Base-by-base conservation (phyloP, 2,888 invertebrate species). In the Drosophila kanekoi region DNA sequence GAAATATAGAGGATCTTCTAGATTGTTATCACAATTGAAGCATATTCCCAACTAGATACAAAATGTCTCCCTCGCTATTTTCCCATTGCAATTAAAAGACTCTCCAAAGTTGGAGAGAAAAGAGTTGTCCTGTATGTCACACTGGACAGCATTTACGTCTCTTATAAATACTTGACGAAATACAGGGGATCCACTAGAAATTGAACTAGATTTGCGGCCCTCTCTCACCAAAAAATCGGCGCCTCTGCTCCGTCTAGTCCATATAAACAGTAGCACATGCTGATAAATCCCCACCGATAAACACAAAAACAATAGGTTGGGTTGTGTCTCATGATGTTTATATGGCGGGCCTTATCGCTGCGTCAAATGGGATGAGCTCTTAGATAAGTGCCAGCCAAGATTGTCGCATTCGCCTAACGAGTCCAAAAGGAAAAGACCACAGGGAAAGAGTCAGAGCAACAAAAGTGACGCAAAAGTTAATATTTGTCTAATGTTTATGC, bases 271-370 rank as follows among this genome's bases (percentile, higher is more conserved):
- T 81, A 87, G 82, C 70, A 38, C 18, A 51, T 49, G 35, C 32
- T 69, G 74, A 69, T 85, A 79, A 87, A 71, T 82, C 68, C 53
- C 23, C 6, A 16, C 32, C 23, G 48, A 70, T 60, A 73, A 70
- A 23, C 66, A 57, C 33, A 53, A 59, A 28, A 57, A 18, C 9
- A 16, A 35, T 28, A 44, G 64, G 40, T 64, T 53, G 44, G 40
- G 28, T 16, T 40, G 43, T 32, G 61, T 65, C 56, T 40, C 47
- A 63, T 78, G 67, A 60, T 53, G 72, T 78, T 70, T 63, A 71
- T 81, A 66, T 66, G 72, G 14, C 28, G 13, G 37, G 43, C 47
- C 62, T 82, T 82, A 82, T 82, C 82, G 63, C 80, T 86, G 88
- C 86, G 86, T 74, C 88, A 82, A 82, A 71, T 49, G 66, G 28